Conservation (phyloP, 2,113 vertebrate genomes). For the Hypanus sabinus region DNA sequence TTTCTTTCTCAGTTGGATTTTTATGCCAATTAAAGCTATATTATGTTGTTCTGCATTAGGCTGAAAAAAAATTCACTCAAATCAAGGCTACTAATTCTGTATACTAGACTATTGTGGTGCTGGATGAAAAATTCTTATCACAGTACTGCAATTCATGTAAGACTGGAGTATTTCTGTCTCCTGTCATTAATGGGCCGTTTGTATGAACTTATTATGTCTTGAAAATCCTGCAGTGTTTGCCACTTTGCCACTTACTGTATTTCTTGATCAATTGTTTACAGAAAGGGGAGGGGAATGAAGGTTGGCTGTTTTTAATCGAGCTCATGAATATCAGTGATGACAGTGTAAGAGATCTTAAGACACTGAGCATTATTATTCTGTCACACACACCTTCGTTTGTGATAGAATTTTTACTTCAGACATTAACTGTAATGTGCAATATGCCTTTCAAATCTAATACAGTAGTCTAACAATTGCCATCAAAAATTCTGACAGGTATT, state of each 20-base stretch:
- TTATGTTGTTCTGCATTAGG: background rate
- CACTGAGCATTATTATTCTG: conserved; percentile 16
- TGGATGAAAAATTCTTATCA: background rate
- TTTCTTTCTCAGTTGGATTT: background rate
- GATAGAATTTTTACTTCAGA: conserved; percentile 11
- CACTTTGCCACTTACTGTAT: background rate
- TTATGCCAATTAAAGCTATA: background rate
- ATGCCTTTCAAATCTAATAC: background rate
- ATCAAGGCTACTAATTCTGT: background rate
- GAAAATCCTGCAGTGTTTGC: background rate
- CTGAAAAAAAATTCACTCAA: conserved; percentile 8
- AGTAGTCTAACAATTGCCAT: background rate
- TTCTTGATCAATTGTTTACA: background rate
- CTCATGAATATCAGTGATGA: conserved; percentile 18
- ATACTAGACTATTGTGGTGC: background rate
- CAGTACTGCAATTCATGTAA: background rate
- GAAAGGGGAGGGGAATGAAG: background rate
- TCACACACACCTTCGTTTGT: background rate
- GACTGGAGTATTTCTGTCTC: background rate
- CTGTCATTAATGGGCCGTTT: background rate
- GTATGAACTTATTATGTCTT: background rate
- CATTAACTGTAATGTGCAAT: conserved; percentile 1
- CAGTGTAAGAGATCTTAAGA: background rate
- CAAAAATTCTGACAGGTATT: background rate
- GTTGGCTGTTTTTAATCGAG: background rate